phyloP scores from a whole-genome alignment of 2,113 vertebrate species.

The Mellivora capensis region DNA sequence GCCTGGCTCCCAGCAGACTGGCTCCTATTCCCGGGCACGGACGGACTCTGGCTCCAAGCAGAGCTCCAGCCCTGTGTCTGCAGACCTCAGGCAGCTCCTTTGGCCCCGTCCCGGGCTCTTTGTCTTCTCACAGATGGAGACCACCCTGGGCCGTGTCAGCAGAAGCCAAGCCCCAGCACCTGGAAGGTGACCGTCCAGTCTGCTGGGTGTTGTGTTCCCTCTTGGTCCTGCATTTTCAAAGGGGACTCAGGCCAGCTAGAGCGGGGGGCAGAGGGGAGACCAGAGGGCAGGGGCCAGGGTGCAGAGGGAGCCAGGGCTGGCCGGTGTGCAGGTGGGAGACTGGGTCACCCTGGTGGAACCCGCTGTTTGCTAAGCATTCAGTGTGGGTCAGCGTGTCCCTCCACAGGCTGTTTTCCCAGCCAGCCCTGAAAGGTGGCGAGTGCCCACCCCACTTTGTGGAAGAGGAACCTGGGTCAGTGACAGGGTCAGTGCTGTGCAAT shows the following conservation, averaged over 20 bases:
- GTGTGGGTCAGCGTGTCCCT: fast-evolving
- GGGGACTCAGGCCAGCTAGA: background rate
- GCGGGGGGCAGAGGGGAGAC: fast-evolving
- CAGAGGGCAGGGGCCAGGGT: background rate
- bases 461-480: background rate
- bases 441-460: background rate
- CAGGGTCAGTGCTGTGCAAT: fast-evolving
- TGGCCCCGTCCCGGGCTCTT: too few species aligned
- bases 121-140: fast-evolving
- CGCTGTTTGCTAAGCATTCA: fast-evolving
- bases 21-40: background rate
- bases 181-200: fast-evolving
- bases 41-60: background rate
- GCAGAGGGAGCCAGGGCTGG: background rate
- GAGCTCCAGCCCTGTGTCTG: background rate
- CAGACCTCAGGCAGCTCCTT: fast-evolving
- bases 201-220: background rate
- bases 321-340: fast-evolving
- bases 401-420: background rate
- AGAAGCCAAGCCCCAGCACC: background rate
- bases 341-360: background rate
- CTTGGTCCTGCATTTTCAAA: background rate
- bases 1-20: background rate
- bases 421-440: background rate
- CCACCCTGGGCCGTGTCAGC: fast-evolving